These are phyloP conservation scores for Brachyhypopomus gauderio DNA, from an alignment of 2,113 vertebrate species.

Conservation along the genomic window DNA sequence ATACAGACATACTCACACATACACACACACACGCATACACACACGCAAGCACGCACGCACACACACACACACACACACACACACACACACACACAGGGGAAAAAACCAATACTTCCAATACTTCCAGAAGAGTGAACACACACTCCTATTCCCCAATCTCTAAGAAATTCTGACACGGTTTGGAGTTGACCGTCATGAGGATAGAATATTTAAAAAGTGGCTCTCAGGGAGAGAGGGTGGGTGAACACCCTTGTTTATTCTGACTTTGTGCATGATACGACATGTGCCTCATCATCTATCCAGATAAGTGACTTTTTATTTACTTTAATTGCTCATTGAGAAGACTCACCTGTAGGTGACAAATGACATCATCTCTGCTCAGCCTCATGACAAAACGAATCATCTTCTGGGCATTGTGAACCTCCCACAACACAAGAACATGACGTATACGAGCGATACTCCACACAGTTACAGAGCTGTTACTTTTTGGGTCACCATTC, in stretches of 20 bases:
- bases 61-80: no score
- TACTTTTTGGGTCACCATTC: no score
- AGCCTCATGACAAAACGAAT: not conserved
- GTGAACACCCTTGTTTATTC: not conserved
- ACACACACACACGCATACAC: no score
- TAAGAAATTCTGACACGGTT: not conserved
- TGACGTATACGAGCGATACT: no score
- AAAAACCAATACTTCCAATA: not conserved
- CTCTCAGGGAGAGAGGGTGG: not conserved
- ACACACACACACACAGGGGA: not conserved
- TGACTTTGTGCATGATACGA: not conserved
- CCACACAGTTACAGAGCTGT: no score
- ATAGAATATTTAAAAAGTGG: not conserved
- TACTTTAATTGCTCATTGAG: no score
- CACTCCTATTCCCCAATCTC: not conserved
- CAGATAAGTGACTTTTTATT: not conserved
- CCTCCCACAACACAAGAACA: no score
- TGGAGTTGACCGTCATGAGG: not conserved
- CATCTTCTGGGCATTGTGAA: no score
- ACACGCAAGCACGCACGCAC: no score
- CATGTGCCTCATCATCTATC: not conserved
- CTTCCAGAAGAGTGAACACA: not conserved
- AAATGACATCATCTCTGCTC: no score
- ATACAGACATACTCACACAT: no score
- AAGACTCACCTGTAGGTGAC: constrained; percentile 8